Evolutionary conservation across 2,797 vertebrate genomes (phyloP).

Genomic region (Darevskia nairensis): DNA sequence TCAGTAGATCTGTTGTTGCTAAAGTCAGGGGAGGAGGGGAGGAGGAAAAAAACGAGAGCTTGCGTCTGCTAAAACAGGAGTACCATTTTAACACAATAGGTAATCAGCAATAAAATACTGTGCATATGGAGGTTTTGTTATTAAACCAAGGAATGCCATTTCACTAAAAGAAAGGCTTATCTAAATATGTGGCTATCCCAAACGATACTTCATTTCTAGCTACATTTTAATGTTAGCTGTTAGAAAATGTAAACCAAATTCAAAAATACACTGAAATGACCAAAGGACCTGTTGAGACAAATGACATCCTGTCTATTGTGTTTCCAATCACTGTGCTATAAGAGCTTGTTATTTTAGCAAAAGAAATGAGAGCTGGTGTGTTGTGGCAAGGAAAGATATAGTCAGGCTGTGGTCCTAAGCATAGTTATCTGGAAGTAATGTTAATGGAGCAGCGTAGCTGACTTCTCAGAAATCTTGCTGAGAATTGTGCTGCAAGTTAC

Average conservation of each 20-base stretch:
- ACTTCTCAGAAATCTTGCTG: neutral
- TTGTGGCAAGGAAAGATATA: conserved; percentile 21
- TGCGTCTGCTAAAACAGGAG: neutral
- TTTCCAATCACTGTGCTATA: neutral
- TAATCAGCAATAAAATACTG: conserved; percentile 53
- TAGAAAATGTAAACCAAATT: conserved; percentile 23
- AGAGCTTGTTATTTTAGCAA: neutral
- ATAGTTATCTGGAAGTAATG: conserved; percentile 12
- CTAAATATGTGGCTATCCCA: conserved; percentile 41
- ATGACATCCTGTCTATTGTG: neutral
- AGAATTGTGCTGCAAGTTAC: neutral
- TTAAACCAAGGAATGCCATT: conserved; percentile 52
- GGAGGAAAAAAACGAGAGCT: conserved; percentile 28
- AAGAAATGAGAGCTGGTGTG: neutral
- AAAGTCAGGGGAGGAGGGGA: conserved; percentile 49
- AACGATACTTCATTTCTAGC: conserved; percentile 31
- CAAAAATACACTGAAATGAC: conserved; percentile 30
- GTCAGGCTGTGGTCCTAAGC: neutral
- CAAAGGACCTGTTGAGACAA: conserved; percentile 16
- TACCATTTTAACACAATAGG: conserved; percentile 46
- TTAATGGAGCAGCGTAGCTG: neutral
- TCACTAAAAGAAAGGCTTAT: conserved; percentile 30
- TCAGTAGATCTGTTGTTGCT: conserved; percentile 68
- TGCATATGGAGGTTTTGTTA: conserved; percentile 49
- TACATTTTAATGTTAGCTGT: conserved; percentile 44